Evolutionary conservation across 2,888 invertebrate genomes (phyloP), one percentile per base, ranked within the genome.

Genomic region (Nycteola revayana): DNA sequence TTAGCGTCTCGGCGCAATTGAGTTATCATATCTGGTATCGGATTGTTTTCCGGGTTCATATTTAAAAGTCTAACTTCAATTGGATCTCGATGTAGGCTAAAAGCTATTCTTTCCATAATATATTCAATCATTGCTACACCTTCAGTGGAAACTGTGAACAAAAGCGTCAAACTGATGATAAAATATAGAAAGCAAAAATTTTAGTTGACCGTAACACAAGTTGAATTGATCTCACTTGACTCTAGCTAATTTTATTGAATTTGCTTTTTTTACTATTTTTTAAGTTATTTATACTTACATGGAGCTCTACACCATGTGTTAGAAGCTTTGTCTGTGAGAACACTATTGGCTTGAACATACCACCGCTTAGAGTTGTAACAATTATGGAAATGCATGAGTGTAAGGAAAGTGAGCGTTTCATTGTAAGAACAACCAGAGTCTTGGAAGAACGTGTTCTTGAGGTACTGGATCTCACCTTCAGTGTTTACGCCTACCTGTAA

Each of bases 241-340:
- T n/a, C n/a, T n/a, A n/a, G n/a, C n/a, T n/a, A n/a, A n/a, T n/a
- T n/a, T n/a, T n/a, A n/a, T n/a, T n/a, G n/a, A n/a, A n/a, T n/a
- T n/a, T n/a, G n/a, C n/a, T n/a, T n/a, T n/a, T n/a, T n/a, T n/a
- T n/a, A n/a, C n/a, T n/a, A n/a, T n/a, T n/a, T n/a, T n/a, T n/a
- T n/a, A n/a, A n/a, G 8, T 7, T 9, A 11, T 17, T 7, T 11
- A n/a, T 28, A 49, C 53, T 34, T 32, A 56, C 56, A 50, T 0
- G 93, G 95, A 1, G 93, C 91, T 54, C 95, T 81, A 48, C 92
- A 92, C 54, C 90, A 92, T 0, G 94, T 93, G 44, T 92, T 93
- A 1, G 89, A 81, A 0, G 94, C 90, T 1, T 90, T 78, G 58
- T 95, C 93, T 0, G 94, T 93, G 10, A 84, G 62, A 0, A 91